Evolutionary conservation across 2,113 vertebrate genomes (phyloP).

Genomic region (Erinaceus europaeus): DNA sequence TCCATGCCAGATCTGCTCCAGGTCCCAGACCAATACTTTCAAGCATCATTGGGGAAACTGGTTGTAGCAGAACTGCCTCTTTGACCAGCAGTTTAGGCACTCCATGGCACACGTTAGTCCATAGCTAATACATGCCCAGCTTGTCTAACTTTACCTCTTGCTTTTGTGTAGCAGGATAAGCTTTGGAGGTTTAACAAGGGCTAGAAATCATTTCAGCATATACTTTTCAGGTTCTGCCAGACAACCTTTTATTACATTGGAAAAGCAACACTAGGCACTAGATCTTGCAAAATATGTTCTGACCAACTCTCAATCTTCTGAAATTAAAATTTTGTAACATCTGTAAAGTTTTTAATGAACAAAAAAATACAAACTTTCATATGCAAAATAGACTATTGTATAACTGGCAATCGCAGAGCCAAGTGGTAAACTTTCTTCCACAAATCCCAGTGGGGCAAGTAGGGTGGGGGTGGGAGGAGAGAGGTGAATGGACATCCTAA

Average conservation of each 20-base stretch:
- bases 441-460: slow-evolving; percentile 29
- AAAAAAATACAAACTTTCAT: slow-evolving; percentile 75
- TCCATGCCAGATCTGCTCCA: too few relatives aligned
- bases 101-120: neutral
- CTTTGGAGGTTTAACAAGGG: neutral
- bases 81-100: fast-evolving
- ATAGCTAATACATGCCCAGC: neutral
- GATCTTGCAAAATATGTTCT: slow-evolving; percentile 66
- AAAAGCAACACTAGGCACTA: slow-evolving; percentile 75
- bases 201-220: slow-evolving; percentile 39
- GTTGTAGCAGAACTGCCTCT: neutral
- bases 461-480: neutral
- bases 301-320: slow-evolving; percentile 67
- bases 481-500: slow-evolving; percentile 13
- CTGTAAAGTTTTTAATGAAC: slow-evolving; percentile 72
- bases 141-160: neutral
- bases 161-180: neutral
- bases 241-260: slow-evolving; percentile 67
- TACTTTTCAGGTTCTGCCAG: slow-evolving; percentile 62
- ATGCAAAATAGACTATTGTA: slow-evolving; percentile 74
- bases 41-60: neutral
- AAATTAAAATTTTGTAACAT: slow-evolving; percentile 66
- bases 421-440: slow-evolving; percentile 49
- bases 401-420: slow-evolving; percentile 63
- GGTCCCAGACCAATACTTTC: too few relatives aligned